These are phyloP conservation scores for Eufriesea mexicana DNA, from an alignment of 1,140 invertebrate species.

Conservation along the genomic window DNA sequence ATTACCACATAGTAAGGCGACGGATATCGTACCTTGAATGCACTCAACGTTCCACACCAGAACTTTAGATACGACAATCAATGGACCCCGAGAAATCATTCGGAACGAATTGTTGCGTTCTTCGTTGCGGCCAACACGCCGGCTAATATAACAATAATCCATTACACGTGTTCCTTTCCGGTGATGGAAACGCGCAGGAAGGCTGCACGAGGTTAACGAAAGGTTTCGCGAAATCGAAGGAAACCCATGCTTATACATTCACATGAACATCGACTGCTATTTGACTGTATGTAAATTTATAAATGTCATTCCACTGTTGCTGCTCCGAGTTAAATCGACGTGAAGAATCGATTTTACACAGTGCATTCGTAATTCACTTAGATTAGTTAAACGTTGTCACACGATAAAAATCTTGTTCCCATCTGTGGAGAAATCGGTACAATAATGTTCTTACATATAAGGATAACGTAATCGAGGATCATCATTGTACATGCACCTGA, in stretches of 20 bases:
- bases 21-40: not conserved
- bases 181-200: not conserved
- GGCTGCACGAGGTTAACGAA: not conserved
- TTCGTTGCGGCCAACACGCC: not conserved
- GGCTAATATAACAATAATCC: not conserved
- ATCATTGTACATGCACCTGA: not conserved
- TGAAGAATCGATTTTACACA: not conserved
- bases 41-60: conserved; percentile 3
- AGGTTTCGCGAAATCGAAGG: too few species aligned
- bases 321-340: not conserved
- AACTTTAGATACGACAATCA: conserved; percentile 52
- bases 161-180: too few species aligned
- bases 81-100: conserved; percentile 15
- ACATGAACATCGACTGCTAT: conserved; percentile 18
- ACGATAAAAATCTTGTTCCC: not conserved
- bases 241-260: conserved; percentile 1
- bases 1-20: not conserved
- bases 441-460: conserved; percentile 6
- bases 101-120: conserved; percentile 7
- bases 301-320: conserved; percentile 38
- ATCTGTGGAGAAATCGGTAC: not conserved
- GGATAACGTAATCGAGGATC: not conserved
- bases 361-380: conserved; percentile 12
- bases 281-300: conserved; percentile 8
- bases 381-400: not conserved